A percentile compares a stretch with the other conserved stretches of the same genome.
Conservation (phyloP, 1,140 invertebrate species). For the Temnothorax nylanderi region DNA sequence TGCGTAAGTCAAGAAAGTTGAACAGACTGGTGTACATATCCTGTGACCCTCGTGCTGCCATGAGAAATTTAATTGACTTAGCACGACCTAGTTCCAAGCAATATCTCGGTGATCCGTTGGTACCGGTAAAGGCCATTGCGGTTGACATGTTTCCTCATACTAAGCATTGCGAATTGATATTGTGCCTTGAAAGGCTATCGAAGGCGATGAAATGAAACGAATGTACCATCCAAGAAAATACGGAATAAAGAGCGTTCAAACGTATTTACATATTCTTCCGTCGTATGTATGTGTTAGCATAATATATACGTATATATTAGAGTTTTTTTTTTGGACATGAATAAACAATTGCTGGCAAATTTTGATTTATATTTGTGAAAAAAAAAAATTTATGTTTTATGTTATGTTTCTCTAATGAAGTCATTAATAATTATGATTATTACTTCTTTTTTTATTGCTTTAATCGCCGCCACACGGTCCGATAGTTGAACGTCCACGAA, state of each 20-base stretch:
- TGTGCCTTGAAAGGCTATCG: conserved; percentile 91
- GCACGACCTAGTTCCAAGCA: conserved; percentile 92
- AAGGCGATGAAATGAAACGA: conserved; percentile 70
- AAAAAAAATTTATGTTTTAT: background rate
- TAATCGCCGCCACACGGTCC: conserved; percentile 28
- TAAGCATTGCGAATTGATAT: conserved; percentile 94
- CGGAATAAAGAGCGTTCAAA: conserved; percentile 2
- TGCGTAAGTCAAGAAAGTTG: conserved; percentile 91
- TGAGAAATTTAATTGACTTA: conserved; percentile 96
- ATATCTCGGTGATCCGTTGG: conserved; percentile 92
- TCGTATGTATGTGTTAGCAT: background rate
- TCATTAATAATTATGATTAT: background rate
- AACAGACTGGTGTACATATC: conserved; percentile 95
- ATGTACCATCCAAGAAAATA: background rate
- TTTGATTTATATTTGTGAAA: background rate
- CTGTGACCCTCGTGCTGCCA: conserved; percentile 94
- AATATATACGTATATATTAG: background rate
- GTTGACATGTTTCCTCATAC: conserved; percentile 98
- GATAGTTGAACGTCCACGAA: conserved; percentile 51
- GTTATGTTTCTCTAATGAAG: background rate
- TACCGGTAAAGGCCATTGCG: conserved; percentile 92
- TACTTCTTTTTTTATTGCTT: conserved; percentile 27
- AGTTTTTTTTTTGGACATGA: background rate
- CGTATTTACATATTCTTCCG: background rate
- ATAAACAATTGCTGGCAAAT: background rate